Evolutionary conservation across 2,113 vertebrate species (phyloP), one percentile per base, ranked within the genome.

Genomic region (Psammodynastes pulverulentus): DNA sequence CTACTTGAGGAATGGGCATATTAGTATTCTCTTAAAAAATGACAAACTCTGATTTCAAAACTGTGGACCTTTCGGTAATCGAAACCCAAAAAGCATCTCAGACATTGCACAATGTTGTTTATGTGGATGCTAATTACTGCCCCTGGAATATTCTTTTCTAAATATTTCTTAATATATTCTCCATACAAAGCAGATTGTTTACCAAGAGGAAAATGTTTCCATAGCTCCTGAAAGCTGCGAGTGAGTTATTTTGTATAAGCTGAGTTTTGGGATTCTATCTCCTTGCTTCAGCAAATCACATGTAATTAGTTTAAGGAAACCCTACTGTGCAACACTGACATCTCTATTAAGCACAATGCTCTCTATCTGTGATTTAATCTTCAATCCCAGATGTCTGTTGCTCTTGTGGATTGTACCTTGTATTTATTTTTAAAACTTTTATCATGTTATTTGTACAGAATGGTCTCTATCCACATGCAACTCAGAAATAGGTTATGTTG

Each of bases 221-320:
- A 5, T 49, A 88, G 72, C 13, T 90, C 48, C 54, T 91, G 87
- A 46, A 85, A 85, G 48, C n/a, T 48, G 8, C 92, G 4, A 91
- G 85, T 26, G 29, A 23, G 6, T 1, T 24, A 52, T 49, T 62
- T 46, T 52, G 23, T 29, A 1, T 12, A 93, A 89, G 89, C 29
- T 87, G 89, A 88, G 87, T 45, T 43, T 52, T 67, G 2, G 84
- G 90, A 89, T 91, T 93, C 24, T 93, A 9, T 52, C 92, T 89
- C 51, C 39, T 3, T 52, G 39, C 17, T 92, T 92, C 86, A 92
- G 15, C 24, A 90, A 93, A 92, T 34, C 91, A 46, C 43, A 88
- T 51, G 62, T 43, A 94, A 92, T 85, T 91, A 46, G 72, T 91
- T 84, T 88, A 84, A 95, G 46, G 39, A 86, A 94, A 56, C 19